phyloP scores from a whole-genome alignment of 2,113 vertebrate species.

The Pampusana beccarii region DNA sequence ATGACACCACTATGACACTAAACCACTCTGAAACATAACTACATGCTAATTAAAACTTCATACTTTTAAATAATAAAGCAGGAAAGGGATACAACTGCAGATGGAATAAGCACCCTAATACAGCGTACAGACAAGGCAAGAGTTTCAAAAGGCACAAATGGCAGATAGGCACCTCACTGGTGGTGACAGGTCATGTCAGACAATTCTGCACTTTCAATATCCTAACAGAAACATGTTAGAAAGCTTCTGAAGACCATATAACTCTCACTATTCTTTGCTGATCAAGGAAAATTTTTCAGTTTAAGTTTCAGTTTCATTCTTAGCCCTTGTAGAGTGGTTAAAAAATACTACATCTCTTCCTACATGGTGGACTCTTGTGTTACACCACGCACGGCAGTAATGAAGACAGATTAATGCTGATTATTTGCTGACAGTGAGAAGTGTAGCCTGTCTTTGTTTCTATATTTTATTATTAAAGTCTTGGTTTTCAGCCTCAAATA shows the following conservation, averaged over 20 bases:
- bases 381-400: conserved; percentile 70
- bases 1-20: no score
- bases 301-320: conserved; percentile 46
- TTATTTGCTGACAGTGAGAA: conserved; percentile 79
- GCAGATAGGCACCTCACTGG: not conserved
- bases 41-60: not conserved
- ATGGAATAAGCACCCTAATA: not conserved
- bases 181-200: not conserved
- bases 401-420: conserved; percentile 86
- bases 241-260: conserved; percentile 38
- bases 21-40: not conserved
- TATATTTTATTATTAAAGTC: conserved; percentile 71
- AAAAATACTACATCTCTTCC: conserved; percentile 42
- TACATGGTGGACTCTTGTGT: conserved; percentile 32
- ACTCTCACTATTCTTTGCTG: conserved; percentile 14
- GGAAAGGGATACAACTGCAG: not conserved
- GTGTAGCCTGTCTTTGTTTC: conserved; percentile 66
- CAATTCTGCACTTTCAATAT: not conserved
- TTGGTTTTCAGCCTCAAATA: conserved; percentile 58
- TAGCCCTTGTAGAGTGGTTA: conserved; percentile 46
- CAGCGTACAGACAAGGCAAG: not conserved
- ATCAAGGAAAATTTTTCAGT: conserved; percentile 45
- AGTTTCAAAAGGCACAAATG: not conserved
- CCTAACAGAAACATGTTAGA: conserved; percentile 37
- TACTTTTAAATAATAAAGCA: not conserved